phyloP scores from a whole-genome alignment of 2,888 invertebrate species.

The Caenorhabditis wallacei region DNA sequence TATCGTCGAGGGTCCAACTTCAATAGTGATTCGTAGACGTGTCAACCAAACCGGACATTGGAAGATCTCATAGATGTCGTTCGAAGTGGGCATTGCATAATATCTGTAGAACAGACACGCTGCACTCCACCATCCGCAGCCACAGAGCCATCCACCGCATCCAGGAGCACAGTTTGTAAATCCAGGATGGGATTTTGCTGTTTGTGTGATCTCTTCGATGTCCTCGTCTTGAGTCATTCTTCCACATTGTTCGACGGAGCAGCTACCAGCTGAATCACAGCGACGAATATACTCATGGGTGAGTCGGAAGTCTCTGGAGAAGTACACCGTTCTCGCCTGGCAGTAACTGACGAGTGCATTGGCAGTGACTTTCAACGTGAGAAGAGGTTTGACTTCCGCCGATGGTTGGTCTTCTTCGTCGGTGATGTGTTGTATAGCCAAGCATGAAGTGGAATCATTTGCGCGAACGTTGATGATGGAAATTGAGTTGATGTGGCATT shows the following conservation, averaged over 20 bases:
- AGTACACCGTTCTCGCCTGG: conserved; percentile 4
- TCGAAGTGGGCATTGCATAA: background rate
- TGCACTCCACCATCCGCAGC: background rate
- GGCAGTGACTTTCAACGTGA: conserved; percentile 8
- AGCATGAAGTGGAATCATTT: background rate
- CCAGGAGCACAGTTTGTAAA: background rate
- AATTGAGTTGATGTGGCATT: background rate
- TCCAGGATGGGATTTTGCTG: conserved; percentile 18
- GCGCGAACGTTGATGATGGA: conserved; percentile 1
- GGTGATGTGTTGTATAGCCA: background rate
- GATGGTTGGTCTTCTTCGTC: background rate
- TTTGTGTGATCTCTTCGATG: background rate
- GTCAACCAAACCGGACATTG: background rate
- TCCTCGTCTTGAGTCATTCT: background rate
- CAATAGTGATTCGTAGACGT: conserved; percentile 2
- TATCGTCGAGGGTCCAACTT: background rate
- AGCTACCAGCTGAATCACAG: conserved; percentile 12
- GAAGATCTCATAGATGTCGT: background rate
- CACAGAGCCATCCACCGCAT: background rate
- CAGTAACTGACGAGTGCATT: background rate
- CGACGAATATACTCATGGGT: background rate
- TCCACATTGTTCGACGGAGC: background rate
- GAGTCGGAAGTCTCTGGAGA: background rate
- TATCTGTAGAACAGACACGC: background rate
- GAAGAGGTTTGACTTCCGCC: too few species aligned